phyloP scores from a whole-genome alignment of 2,113 vertebrate genomes.

The Atherinomorus stipes region DNA sequence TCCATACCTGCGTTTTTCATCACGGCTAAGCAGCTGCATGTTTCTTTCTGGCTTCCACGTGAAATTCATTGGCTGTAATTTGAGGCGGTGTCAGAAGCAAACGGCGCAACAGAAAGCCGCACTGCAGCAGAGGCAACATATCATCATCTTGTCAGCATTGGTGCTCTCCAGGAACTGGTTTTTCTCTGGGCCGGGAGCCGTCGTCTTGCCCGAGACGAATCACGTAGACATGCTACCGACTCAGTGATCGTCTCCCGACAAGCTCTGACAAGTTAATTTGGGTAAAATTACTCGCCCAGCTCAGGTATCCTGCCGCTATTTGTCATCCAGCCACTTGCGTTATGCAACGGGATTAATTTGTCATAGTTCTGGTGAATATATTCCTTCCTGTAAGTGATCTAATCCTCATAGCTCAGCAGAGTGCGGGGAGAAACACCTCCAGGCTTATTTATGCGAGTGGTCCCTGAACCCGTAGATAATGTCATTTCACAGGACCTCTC shows the following conservation, averaged over 20 bases:
- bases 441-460: slow-evolving; percentile 61
- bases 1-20: slow-evolving; percentile 12
- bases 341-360: slow-evolving; percentile 73
- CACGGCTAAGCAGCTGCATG: slow-evolving; percentile 20
- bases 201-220: slow-evolving; percentile 49
- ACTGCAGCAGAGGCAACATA: slow-evolving; percentile 44
- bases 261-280: slow-evolving; percentile 77
- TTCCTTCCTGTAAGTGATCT: slow-evolving; percentile 57
- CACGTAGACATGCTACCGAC: slow-evolving; percentile 61
- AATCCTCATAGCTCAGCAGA: slow-evolving; percentile 40
- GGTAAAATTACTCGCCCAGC: slow-evolving; percentile 73
- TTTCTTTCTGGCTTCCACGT: slow-evolving; percentile 20
- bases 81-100: slow-evolving; percentile 32
- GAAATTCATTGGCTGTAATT: slow-evolving; percentile 23
- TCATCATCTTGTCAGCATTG: slow-evolving; percentile 61
- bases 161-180: slow-evolving; percentile 52
- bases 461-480: slow-evolving; percentile 61
- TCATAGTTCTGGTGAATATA: slow-evolving; percentile 63
- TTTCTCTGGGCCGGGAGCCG: slow-evolving; percentile 52
- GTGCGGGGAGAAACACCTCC: slow-evolving; percentile 23
- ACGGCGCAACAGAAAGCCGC: slow-evolving; percentile 19
- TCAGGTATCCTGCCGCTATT: slow-evolving; percentile 72
- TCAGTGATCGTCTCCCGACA: slow-evolving; percentile 58
- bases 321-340: slow-evolving; percentile 68
- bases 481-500: slow-evolving; percentile 58